These are phyloP conservation scores for Cordilura impudica DNA, from an alignment of 2,888 invertebrate genomes.

Conservation along the genomic window DNA sequence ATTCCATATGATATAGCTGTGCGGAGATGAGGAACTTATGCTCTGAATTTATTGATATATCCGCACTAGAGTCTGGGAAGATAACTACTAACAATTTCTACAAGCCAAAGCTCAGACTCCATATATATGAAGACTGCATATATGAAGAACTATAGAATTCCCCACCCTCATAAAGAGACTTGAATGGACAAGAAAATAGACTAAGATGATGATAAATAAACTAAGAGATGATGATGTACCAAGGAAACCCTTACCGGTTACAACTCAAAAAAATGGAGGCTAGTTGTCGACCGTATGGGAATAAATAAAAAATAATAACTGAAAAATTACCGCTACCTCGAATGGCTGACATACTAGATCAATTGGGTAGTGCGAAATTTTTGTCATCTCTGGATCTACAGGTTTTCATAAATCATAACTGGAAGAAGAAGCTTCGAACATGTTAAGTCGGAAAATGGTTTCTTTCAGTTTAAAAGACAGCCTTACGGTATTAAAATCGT, in stretches of 20 bases:
- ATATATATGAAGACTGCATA: too few relatives aligned
- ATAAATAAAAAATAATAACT: not conserved
- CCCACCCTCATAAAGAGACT: not conserved
- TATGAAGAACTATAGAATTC: conserved; percentile 1
- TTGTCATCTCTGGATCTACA: not conserved
- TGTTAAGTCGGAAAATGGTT: not conserved
- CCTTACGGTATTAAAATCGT: not conserved
- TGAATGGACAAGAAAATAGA: not conserved
- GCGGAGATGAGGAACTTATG: too few relatives aligned
- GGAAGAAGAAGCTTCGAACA: not conserved
- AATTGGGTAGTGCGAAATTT: not conserved
- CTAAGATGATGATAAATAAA: not conserved
- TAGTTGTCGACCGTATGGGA: not conserved
- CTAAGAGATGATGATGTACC: not conserved
- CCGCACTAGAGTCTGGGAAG: too few relatives aligned
- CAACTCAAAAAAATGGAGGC: not conserved
- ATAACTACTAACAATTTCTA: not conserved
- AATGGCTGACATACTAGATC: not conserved
- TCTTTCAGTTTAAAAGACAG: conserved; percentile 2
- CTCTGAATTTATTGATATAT: too few relatives aligned
- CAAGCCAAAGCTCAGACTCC: not conserved
- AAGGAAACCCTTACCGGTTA: not conserved
- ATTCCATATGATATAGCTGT: too few relatives aligned
- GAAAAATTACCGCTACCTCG: not conserved
- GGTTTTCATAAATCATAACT: not conserved